Percentiles rank a stretch among this genome's conserved stretches.
Conservation (phyloP, 1,140 invertebrate species). For the Onthophagus taurus region DNA sequence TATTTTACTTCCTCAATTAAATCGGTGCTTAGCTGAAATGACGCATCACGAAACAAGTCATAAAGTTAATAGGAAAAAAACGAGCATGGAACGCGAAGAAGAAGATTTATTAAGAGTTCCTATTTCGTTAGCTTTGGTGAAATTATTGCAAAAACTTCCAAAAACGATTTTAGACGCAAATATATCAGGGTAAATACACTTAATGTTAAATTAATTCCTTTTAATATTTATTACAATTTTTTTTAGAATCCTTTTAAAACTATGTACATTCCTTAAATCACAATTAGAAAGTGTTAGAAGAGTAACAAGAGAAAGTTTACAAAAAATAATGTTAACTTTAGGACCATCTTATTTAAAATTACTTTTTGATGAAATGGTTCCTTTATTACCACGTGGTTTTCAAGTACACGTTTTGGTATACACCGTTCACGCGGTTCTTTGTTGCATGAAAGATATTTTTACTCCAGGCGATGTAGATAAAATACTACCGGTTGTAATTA, state of each 20-base stretch:
- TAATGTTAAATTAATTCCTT: slow-evolving; percentile 7
- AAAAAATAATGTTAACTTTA: slow-evolving; percentile 78
- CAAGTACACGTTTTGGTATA: slow-evolving; percentile 89
- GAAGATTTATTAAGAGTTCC: slow-evolving; percentile 86
- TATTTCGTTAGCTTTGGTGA: slow-evolving; percentile 84
- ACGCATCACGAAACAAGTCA: slow-evolving; percentile 68
- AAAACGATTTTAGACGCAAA: slow-evolving; percentile 60
- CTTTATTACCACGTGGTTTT: slow-evolving; percentile 77
- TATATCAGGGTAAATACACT: slow-evolving; percentile 61
- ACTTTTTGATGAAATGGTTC: slow-evolving; percentile 71
- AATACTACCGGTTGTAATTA: slow-evolving; percentile 69
- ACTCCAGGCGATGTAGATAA: slow-evolving; percentile 65
- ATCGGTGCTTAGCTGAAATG: slow-evolving; percentile 59
- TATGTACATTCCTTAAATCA: slow-evolving; percentile 83
- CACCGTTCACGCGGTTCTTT: slow-evolving; percentile 76
- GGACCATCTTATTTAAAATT: slow-evolving; percentile 73
- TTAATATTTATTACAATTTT: background rate
- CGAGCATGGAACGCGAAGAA: slow-evolving; percentile 60
- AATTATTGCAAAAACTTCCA: slow-evolving; percentile 82
- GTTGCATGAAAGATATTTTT: slow-evolving; percentile 55
- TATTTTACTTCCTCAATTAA: slow-evolving; percentile 53
- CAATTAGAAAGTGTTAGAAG: slow-evolving; percentile 80
- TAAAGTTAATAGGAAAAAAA: slow-evolving; percentile 65
- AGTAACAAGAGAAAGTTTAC: slow-evolving; percentile 74
- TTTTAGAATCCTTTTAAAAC: slow-evolving; percentile 76